phyloP scores from a whole-genome alignment of 2,888 invertebrate species.

The Limnephilus rhombicus region DNA sequence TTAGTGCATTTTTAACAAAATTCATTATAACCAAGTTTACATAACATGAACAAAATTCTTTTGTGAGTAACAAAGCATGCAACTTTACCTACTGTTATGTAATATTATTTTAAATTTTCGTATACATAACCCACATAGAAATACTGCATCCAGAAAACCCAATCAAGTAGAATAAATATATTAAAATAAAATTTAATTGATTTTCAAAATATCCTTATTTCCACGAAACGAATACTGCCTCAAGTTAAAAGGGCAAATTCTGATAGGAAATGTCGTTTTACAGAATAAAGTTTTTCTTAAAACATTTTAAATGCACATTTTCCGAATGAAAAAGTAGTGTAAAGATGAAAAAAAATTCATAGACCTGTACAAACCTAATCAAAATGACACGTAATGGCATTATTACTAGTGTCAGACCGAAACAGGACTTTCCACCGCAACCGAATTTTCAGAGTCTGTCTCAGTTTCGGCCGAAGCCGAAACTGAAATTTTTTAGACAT shows the following conservation, averaged over 20 bases:
- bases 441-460: no score
- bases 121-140: neutral
- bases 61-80: neutral
- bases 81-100: neutral
- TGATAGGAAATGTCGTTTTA: neutral
- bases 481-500: no score
- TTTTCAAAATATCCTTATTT: neutral
- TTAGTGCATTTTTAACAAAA: neutral
- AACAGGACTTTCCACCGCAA: no score
- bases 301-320: neutral
- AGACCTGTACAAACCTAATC: no score
- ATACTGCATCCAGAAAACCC: neutral
- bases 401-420: no score
- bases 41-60: neutral
- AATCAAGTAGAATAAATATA: neutral
- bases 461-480: no score
- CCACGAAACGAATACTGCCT: neutral
- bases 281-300: neutral
- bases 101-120: neutral
- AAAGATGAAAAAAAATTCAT: neutral
- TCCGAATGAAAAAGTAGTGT: neutral
- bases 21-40: neutral
- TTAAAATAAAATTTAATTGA: neutral
- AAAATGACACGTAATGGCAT: neutral
- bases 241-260: neutral